Percentiles rank a stretch among this genome's conserved stretches.
Conservation (phyloP, 2,888 invertebrate species). For the Seladonia tumulorum region DNA sequence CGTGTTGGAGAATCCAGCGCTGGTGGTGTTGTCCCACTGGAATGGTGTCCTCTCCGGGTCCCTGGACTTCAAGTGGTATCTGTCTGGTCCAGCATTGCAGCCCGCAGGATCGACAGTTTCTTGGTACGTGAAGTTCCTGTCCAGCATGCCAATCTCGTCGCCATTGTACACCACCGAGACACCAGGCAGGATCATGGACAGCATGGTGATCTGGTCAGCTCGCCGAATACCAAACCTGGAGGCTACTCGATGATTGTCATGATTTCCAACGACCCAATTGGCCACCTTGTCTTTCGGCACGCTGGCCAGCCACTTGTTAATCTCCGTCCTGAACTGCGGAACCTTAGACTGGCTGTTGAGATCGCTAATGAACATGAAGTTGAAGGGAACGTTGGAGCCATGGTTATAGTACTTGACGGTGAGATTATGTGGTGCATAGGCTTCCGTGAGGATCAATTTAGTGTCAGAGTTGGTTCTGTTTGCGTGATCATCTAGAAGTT, state of each 20-base stretch:
- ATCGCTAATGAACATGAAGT: conserved; percentile 87
- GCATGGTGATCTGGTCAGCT: conserved; percentile 86
- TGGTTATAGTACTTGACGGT: conserved; percentile 86
- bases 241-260: conserved; percentile 85
- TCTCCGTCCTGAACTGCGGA: conserved; percentile 84
- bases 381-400: conserved; percentile 87
- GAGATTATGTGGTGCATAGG: conserved; percentile 85
- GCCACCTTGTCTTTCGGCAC: conserved; percentile 85
- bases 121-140: conserved; percentile 86
- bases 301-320: conserved; percentile 86
- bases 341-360: conserved; percentile 84
- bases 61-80: conserved; percentile 87
- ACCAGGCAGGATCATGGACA: conserved; percentile 88
- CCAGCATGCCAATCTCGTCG: conserved; percentile 93
- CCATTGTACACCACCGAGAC: conserved; percentile 90
- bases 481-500: conserved; percentile 86
- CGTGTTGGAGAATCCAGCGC: conserved; percentile 87
- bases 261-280: conserved; percentile 89
- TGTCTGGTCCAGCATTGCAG: conserved; percentile 87
- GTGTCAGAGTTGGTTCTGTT: conserved; percentile 74
- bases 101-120: conserved; percentile 89
- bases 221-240: conserved; percentile 84
- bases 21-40: conserved; percentile 87
- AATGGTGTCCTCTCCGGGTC: conserved; percentile 89
- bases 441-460: conserved; percentile 87